Base-by-base conservation (phyloP, 2,113 vertebrate genomes). In the Callionymus lyra region DNA sequence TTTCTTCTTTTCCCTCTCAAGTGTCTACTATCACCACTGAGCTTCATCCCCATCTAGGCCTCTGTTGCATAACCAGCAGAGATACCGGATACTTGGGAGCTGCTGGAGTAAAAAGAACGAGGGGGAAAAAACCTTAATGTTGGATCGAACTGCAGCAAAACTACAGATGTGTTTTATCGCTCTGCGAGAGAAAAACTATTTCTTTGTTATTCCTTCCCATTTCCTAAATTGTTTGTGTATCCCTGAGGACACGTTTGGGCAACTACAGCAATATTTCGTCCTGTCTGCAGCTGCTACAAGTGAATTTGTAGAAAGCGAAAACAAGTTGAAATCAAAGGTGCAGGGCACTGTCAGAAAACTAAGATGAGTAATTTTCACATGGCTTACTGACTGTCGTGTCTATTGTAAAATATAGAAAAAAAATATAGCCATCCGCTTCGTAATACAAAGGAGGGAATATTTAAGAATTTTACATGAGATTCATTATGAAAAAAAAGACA, bases 41-140 rank as follows among this genome's bases (percentile, higher is more conserved):
- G 52, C 50, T 70, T 59, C 50, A 56, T 57, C 72, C 68, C 70
- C 71, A 59, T 68, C 70, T 48, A 59, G 68, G 63, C 71, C 77
- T 53, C 71, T 63, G 60, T 83, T 81, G 66, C 67, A 70, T 79
- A 80, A 81, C 54, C 67, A 59, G 51, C 50, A 44, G n/a, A 51
- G 65, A 77, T 56, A 73, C 64, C 56, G 65, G 68, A 76, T 68
- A 67, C 68, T 39, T 41, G 34, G 61, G 59, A 50, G 61, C 57
- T 55, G 61, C 54, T 48, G 57, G 61, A 38, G 54, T 61, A 42
- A 53, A 56, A 68, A 55, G 47, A 53, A 64, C 4, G 31, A 39
- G 10, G 12, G 12, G 16, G 10, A 6, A 16, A 12, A 31, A 31
- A 16, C 65, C 39, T 57, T 46, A 33, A 35, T 42, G 19, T 1